Evolutionary conservation across 2,888 invertebrate genomes (phyloP).

Genomic region (Apoda limacodes): DNA sequence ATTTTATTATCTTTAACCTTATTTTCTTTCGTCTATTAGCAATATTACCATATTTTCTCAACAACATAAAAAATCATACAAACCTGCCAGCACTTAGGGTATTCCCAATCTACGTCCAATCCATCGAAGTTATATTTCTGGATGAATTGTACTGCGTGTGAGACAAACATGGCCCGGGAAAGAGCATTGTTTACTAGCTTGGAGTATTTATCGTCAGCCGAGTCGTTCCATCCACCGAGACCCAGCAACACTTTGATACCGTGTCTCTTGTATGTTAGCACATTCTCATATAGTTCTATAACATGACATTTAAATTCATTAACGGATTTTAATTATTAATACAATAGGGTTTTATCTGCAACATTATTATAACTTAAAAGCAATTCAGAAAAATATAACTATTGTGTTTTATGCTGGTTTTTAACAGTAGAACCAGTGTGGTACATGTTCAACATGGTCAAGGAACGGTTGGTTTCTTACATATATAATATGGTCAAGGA

Average conservation of each 20-base stretch:
- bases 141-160: constrained; percentile 80
- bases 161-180: constrained; percentile 79
- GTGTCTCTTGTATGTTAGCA: constrained; percentile 80
- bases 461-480: too few relatives aligned
- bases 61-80: too few relatives aligned
- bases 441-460: too few relatives aligned
- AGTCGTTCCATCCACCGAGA: constrained; percentile 97
- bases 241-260: constrained; percentile 89
- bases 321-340: constrained; percentile 2
- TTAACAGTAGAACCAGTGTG: too few relatives aligned
- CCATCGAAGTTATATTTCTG: constrained; percentile 89
- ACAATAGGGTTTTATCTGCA: constrained; percentile 7
- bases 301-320: constrained; percentile 10
- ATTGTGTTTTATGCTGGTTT: too few relatives aligned
- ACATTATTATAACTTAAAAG: too few relatives aligned
- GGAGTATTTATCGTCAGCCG: constrained; percentile 90
- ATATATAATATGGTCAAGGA: too few relatives aligned
- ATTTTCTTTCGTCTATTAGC: too few relatives aligned
- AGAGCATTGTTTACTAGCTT: constrained; percentile 81
- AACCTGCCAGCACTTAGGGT: constrained; percentile 90
- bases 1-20: not conserved
- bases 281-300: constrained; percentile 85
- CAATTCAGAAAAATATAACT: too few relatives aligned
- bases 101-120: constrained; percentile 96
- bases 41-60: too few relatives aligned